Evolutionary conservation across 1,140 invertebrate species (phyloP), one percentile per base, ranked within the genome.

Genomic region (Stegodyphus mimosarum): DNA sequence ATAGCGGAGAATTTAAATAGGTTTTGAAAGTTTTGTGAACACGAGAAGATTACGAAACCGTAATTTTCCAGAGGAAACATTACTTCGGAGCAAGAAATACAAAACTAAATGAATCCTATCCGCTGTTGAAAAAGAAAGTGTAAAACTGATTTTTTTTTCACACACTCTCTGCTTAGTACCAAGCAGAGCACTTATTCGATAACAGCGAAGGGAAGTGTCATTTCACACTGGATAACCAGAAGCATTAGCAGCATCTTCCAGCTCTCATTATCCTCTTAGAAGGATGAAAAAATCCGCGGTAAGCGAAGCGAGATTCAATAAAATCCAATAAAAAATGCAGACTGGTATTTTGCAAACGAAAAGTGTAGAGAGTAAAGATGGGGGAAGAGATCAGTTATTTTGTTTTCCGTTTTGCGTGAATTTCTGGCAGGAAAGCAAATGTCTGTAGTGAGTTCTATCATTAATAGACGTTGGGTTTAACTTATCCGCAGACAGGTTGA

Each of bases 201-300:
- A 79, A 55, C 77, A 70, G 66, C 55, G 7, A 9, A 55, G 66
- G 53, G n/a, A 55, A 79, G 50, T 17, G 10, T 60, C 67, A 63
- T 79, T 79, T 79, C 76, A 79, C 76, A 80, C 78, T 81, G 78
- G 33, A 60, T 80, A 80, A 71, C 52, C 70, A 48, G 49, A 51
- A 11, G n/a, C 78, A 72, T 81, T 63, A 60, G 69, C 49, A 72
- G 18, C 51, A 81, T 72, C 69, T 72, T 72, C 69, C 49, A 81
- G 66, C 78, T 69, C 71, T 81, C 69, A 81, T 72, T 63, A 63
- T 63, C 17, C 50, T 52, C 15, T 71, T 55, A 60, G 72, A 72
- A 70, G 7, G 64, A 67, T 7, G 53, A 55, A 75, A 63, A 49
- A 81, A 72, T 15, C 13, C 9, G 18, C 48, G 9, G 10, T 52